phyloP scores from a whole-genome alignment of 1,140 invertebrate genomes.

The Cyclina sinensis region DNA sequence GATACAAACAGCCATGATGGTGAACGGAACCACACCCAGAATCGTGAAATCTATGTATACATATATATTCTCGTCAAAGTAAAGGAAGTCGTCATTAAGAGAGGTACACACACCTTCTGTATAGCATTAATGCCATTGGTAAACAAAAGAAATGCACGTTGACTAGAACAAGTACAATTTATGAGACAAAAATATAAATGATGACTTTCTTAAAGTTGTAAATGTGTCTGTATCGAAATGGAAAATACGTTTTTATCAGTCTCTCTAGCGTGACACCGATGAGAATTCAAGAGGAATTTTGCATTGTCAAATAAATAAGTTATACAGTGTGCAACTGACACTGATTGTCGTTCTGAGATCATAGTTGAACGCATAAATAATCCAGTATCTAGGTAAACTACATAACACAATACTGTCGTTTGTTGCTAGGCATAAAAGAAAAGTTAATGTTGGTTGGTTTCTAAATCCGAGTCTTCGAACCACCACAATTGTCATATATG shows the following conservation, averaged over 20 bases:
- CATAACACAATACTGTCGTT: conserved; percentile 73
- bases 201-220: conserved; percentile 61
- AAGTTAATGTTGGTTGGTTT: conserved; percentile 58
- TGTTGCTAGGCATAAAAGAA: conserved; percentile 71
- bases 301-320: conserved; percentile 78
- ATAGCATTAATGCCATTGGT: conserved; percentile 71
- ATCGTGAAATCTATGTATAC: conserved; percentile 75
- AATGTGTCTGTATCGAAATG: conserved; percentile 67
- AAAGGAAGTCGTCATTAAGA: conserved; percentile 52
- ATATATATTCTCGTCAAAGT: conserved; percentile 75
- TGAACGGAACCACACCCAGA: conserved; percentile 69
- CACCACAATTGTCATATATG: conserved; percentile 65
- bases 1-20: conserved; percentile 73
- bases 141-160: conserved; percentile 77
- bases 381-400: conserved; percentile 73
- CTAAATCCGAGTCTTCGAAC: conserved; percentile 39
- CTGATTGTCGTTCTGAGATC: conserved; percentile 71
- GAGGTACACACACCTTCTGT: conserved; percentile 31
- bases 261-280: conserved; percentile 79
- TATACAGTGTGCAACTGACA: conserved; percentile 73
- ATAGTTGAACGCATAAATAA: conserved; percentile 66
- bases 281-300: conserved; percentile 81
- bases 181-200: conserved; percentile 54
- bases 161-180: conserved; percentile 67
- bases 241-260: conserved; percentile 74